Base-by-base conservation (phyloP, 1,140 invertebrate species). In the Diabrotica virgifera region DNA sequence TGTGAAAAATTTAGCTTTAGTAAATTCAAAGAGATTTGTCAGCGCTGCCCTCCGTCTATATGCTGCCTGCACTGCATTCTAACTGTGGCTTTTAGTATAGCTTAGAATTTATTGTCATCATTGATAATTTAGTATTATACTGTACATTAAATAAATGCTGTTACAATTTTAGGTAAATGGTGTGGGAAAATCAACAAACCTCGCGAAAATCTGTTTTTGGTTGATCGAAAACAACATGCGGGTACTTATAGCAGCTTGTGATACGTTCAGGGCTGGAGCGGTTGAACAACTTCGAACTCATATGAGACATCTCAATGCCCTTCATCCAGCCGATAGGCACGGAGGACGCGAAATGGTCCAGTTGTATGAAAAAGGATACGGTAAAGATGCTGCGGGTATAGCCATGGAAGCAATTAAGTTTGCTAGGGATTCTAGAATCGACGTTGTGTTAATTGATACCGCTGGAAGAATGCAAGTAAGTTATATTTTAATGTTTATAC, bases 201-300 rank as follows among this genome's bases (percentile, higher is more conserved):
- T 99, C 46, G 97, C 98, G 3, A 99, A 99, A 87, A 98, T 99
- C 62, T 96, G 95, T 76, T 99, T 99, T 79, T 99, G 98, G 98
- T 82, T 99, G 57, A 96, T 99, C 70, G 97, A 99, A 82, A 99
- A 99, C 80, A 91, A 95, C 72, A 89, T 98, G 72, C 87, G 92
- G 52, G 97, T 99, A 11, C 79, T 99, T 71, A 98, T 99, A 66
- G 97, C 97, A 11, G 98, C 98, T 46, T 99, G 98, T 80, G 98
- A 99, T 82, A 99, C 98, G 52, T 99, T 99, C 83, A 86, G 98
- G 72, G 97, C 98, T 36, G 98, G 98, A 52, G 98, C 98, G 60
- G 97, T 99, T 5, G 98, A 99, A 80, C 98, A 99, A 79, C 82
- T 99, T 57, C 86, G 96, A 14, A 99, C 97, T 4, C 98, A 99